Conservation (phyloP, 2,888 invertebrate species). For the Amiota mariae region DNA sequence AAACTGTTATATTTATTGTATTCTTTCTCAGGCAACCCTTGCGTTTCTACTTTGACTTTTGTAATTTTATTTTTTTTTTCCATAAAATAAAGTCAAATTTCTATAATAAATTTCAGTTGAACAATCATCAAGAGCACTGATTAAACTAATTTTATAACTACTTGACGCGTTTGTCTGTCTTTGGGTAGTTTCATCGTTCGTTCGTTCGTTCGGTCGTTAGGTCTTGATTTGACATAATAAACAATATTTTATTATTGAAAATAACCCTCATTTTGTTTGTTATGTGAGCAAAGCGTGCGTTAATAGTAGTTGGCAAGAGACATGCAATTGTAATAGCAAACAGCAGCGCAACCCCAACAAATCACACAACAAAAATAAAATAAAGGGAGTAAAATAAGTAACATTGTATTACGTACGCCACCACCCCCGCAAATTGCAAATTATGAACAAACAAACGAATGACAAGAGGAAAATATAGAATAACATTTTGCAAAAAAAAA, state of each 20-base stretch:
- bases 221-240: conserved; percentile 52
- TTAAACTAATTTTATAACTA: conserved; percentile 53
- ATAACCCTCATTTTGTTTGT: conserved; percentile 52
- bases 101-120: conserved; percentile 40
- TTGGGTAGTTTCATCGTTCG: too few relatives aligned
- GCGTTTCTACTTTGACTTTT: neutral
- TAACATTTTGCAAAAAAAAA: neutral
- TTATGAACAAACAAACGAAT: neutral
- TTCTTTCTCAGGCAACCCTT: neutral
- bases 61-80: neutral
- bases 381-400: conserved; percentile 9
- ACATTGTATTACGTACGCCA: neutral
- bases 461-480: conserved; percentile 33
- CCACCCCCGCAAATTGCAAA: neutral
- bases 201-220: too few relatives aligned
- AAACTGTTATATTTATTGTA: neutral
- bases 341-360: neutral
- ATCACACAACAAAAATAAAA: neutral
- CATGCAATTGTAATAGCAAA: conserved; percentile 9
- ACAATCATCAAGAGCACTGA: conserved; percentile 33
- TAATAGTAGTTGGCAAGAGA: too few relatives aligned
- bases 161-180: conserved; percentile 44
- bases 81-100: neutral
- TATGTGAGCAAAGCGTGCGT: neutral
- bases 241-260: conserved; percentile 53